Evolutionary conservation across 1,140 invertebrate genomes (phyloP), one percentile per base, ranked within the genome.

Genomic region (Adoxophyes honmai): DNA sequence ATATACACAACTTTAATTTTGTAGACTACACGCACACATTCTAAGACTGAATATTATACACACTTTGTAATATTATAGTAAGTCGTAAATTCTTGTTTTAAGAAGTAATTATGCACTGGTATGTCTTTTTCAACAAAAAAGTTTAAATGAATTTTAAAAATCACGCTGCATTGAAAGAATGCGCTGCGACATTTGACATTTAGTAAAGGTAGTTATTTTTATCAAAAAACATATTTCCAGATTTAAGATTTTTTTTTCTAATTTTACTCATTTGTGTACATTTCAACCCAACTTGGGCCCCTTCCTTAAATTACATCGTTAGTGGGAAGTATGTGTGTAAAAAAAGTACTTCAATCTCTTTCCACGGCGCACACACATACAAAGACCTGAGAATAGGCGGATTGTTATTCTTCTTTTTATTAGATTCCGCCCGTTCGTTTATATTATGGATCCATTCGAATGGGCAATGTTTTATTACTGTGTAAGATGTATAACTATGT

Each of bases 1-100:
- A 88, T 88, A 88, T 86, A 88, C 34, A 57, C 81, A 85, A 88
- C 81, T 86, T 85, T 85, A 86, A 75, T 82, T 75, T 73, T 68
- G 68, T 66, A 68, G 59, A 65, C 67, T 69, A 70, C 66, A 65
- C 64, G 70, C 65, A 70, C 58, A 67, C 65, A 70, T 57, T 64
- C 54, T 55, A 57, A 64, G 53, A 54, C 54, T 42, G 59, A 63
- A 68, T 57, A 54, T 58, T 44, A 44, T 34, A 44, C 56, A 59
- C 56, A 52, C 42, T 48, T 48, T 48, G 42, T 28, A 21, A 28
- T 28, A 28, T 28, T 3, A 28, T 28, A 28, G 21, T 28, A 2
- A 28, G 18, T 48, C 18, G 11, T 48, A 48, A 48, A 48, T 7
- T 33, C 16, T 28, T 6, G 42, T 28, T 48, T 28, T 18, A n/a